Base-by-base conservation (phyloP, 2,797 vertebrate species). In the Pelodytes ibericus region DNA sequence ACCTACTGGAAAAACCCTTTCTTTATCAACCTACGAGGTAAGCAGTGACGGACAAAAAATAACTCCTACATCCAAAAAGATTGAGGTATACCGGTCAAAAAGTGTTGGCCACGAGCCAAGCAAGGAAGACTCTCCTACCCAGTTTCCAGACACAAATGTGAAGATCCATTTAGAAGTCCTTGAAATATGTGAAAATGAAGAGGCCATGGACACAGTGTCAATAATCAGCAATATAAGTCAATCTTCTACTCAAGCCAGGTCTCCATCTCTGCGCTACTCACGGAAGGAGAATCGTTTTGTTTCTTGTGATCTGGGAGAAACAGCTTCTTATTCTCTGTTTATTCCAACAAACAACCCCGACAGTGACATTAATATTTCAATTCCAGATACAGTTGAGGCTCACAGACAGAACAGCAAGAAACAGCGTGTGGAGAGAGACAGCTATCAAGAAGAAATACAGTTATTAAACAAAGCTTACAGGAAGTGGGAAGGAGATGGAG, bases 151-250 rank as follows among this genome's bases (percentile, higher is more conserved):
- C 89, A 95, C 97, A 4, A 99, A 92, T 0, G 98, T 99, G 15
- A 99, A 95, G 86, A 99, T 99, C 83, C 98, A 99, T 82, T 80
- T 99, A 30, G 98, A 99, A 75, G 98, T 99, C n/a, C 91, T 99
- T 80, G 98, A 99, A 88, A 99, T 99, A 70, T 99, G 98, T 18
- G 95, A 96, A 84, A 95, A 96, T 0, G 94, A 98, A 61, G 96
- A 98, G 85, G 96, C 95, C 61, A 90, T 96, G 95, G 98, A 99
- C 86, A 98, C 96, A 0, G 97, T 99, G 81, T 99, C 97, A 10
- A 99, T 99, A 82, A 86, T 99, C 80, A 99, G 97, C 71, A 99
- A 95, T 84, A 99, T 99, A 91, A 99, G 98, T 82, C 98, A 99
- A 87, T 98, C 97, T 2, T 99, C 97, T 1, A 71, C 94, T 0